Base-by-base conservation (phyloP, 2,888 invertebrate species). In the Oasisia sp. region DNA sequence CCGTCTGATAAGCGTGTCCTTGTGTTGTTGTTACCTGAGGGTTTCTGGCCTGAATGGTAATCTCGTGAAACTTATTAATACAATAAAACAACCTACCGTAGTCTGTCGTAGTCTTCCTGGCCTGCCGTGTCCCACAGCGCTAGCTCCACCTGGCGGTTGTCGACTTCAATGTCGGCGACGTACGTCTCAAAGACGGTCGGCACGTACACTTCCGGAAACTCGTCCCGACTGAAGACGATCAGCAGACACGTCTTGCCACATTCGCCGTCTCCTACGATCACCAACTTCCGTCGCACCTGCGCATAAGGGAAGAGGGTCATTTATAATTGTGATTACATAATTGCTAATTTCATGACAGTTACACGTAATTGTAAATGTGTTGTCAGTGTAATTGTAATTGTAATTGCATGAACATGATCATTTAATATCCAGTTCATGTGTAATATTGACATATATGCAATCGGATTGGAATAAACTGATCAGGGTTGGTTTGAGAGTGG, bases 121-220 rank as follows among this genome's bases (percentile, higher is more conserved):
- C 74, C 74, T n/a, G 74, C 74, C 74, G 74, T 74, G 27, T 74
- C 74, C 74, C 74, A 74, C 74, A 74, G 27, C 74, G 74, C 74
- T 27, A 74, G 74, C 27, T 74, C 74, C 74, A 74, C 74, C 19
- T 74, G 74, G 50, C 89, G 56, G 32, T 74, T 74, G 27, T 89
- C 9, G 94, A 99, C 99, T 97, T 99, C 99, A 96, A 99, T 99
- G 97, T 99, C 99, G 95, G 99, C 99, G 96, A 99, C 99, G 97
- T 99, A 99, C 97, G 99, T 99, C 97, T 99, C 99, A 97, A 99
- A 99, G 95, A 99, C 99, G 95, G 99, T 99, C 96, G 99, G 99
- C 97, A 99, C 99, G 97, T 99, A 99, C 95, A 99, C 99, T 97
- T 99, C 99, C 95, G 99, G 99, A 96, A 99, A 99, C 97, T 99